Conservation (phyloP, 2,797 vertebrate genomes). For the Alosa sapidissima region DNA sequence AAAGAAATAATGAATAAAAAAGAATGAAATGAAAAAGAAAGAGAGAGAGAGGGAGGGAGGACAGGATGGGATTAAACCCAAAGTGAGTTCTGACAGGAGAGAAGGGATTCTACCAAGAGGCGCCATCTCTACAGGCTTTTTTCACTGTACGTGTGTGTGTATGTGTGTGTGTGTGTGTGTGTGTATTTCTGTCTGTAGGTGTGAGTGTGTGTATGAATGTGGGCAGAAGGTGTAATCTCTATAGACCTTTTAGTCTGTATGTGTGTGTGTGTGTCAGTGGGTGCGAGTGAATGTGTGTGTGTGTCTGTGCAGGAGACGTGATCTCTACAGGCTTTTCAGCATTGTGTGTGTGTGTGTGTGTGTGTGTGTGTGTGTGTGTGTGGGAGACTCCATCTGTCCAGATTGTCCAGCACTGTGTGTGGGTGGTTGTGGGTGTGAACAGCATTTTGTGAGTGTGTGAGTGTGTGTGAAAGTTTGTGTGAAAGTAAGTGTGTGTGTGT, state of each 20-base stretch:
- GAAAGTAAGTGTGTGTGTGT: background rate
- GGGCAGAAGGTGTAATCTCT: no score
- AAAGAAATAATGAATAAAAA: background rate
- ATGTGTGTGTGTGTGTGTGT: constrained; percentile 13
- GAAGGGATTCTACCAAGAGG: background rate
- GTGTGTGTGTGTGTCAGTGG: background rate
- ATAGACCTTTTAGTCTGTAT: background rate
- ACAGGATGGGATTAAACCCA: background rate
- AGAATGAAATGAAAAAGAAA: background rate
- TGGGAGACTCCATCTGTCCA: no score
- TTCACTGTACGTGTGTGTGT: constrained; percentile 2
- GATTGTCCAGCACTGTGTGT: background rate
- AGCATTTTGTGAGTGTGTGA: background rate
- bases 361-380: background rate
- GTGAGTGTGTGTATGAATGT: constrained; percentile 38
- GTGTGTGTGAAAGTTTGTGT: background rate
- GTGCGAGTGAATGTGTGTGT: background rate
- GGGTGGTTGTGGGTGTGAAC: background rate
- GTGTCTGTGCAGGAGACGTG: background rate
- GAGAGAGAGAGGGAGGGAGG: background rate
- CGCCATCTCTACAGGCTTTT: background rate
- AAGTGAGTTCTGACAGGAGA: background rate
- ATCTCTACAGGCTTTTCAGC: no score
- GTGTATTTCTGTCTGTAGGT: constrained; percentile 44
- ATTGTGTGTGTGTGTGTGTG: background rate